These are phyloP conservation scores for Syrphus vitripennis DNA, from an alignment of 2,888 invertebrate species.

Conservation along the genomic window DNA sequence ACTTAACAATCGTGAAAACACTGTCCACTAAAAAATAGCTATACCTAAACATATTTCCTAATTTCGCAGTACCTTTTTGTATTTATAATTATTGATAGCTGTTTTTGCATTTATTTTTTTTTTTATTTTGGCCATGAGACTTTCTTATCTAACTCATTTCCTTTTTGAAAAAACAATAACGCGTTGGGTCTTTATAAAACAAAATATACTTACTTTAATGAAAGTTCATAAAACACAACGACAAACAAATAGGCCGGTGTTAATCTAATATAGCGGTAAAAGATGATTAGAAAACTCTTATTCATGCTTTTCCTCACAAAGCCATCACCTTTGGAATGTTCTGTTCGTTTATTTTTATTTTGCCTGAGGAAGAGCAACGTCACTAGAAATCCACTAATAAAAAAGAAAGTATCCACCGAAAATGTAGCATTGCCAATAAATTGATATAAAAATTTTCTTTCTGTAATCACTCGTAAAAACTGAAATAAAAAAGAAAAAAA, in stretches of 20 bases:
- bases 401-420: conserved; percentile 93
- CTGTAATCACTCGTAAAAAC: conserved; percentile 87
- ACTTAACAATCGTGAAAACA: too few relatives aligned
- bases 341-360: conserved; percentile 78
- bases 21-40: too few relatives aligned
- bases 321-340: conserved; percentile 75
- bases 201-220: conserved; percentile 81
- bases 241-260: conserved; percentile 92
- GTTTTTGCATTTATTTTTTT: too few relatives aligned
- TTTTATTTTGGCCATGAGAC: too few relatives aligned
- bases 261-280: conserved; percentile 87
- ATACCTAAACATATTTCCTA: too few relatives aligned
- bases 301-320: conserved; percentile 74
- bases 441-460: conserved; percentile 90
- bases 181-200: too few relatives aligned
- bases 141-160: too few relatives aligned
- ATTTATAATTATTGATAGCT: too few relatives aligned
- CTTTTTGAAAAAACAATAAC: too few relatives aligned
- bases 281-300: conserved; percentile 78
- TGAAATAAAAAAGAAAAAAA: conserved; percentile 79
- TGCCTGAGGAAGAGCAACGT: conserved; percentile 87
- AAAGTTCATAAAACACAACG: conserved; percentile 88
- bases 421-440: conserved; percentile 92
- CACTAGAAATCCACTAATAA: conserved; percentile 91
- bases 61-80: too few relatives aligned